Evolutionary conservation across 2,888 invertebrate species (phyloP), one percentile per base, ranked within the genome.

Genomic region (Lydus trimaculatus): DNA sequence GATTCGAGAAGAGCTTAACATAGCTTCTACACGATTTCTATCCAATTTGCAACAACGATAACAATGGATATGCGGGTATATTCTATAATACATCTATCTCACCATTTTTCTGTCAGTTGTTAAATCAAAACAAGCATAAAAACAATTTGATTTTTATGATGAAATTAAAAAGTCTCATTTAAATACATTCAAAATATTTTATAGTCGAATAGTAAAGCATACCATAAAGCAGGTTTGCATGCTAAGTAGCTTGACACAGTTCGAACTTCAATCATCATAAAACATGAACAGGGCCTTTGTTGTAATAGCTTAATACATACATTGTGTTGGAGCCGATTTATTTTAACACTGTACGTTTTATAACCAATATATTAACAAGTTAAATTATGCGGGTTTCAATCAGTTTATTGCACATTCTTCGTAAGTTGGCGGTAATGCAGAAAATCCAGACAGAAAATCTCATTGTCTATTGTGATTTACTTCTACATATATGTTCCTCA

Each of bases 111-210:
- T 67, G 70, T 69, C 69, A 70, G 75, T 78, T 79, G 79, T 81
- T 81, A 82, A 83, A 82, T 82, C 81, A 82, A 80, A 82, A 81
- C 79, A 79, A 79, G 79, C 81, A 80, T 82, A 80, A 82, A 56
- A 82, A 82, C 80, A 82, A 83, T 82, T 79, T 81, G 82, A 82
- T 82, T 82, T 82, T 83, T 83, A 83, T 79, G 83, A 78, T 76
- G 80, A 82, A 83, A 83, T 82, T 83, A 83, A 83, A 82, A 83
- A 83, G 81, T 82, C 82, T 81, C 83, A 82, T 84, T 83, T 83
- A 83, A 83, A 83, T 83, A 82, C 81, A 79, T 83, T 83, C 79
- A 76, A 80, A 82, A 82, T 82, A 80, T 82, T 83, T 83, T 83
- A 83, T 78, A 80, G 79, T 76, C 75, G 75, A 79, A 82, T 80